Conservation (phyloP, 2,797 vertebrate species). For the Acipenser oxyrinchus region DNA sequence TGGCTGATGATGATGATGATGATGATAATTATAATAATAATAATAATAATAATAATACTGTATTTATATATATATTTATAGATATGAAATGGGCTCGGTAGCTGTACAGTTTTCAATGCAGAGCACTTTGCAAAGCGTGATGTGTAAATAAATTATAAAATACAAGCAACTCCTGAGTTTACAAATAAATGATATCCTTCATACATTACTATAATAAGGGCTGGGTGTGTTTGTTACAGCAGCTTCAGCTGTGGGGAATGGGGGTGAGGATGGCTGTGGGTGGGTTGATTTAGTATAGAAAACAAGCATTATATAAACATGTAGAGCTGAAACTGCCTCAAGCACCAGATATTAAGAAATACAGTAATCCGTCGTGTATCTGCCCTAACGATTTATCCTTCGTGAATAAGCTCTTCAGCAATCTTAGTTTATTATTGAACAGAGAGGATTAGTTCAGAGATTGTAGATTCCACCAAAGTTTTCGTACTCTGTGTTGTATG, state of each 20-base stretch:
- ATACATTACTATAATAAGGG: constrained; percentile 53
- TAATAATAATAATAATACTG: constrained; percentile 17
- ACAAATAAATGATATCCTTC: constrained; percentile 54
- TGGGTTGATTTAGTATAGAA: constrained; percentile 52
- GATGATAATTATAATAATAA: not conserved
- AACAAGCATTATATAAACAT: constrained; percentile 63
- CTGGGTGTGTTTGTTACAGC: no score
- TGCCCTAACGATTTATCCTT: no score
- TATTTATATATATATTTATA: constrained; percentile 42
- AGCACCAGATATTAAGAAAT: constrained; percentile 58
- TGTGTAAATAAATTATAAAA: constrained; percentile 61
- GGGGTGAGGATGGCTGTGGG: constrained; percentile 7
- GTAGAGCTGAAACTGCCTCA: constrained; percentile 62
- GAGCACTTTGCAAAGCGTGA: constrained; percentile 56
- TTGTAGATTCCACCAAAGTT: no score
- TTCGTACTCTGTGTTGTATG: no score
- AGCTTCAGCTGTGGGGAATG: no score
- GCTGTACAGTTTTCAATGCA: constrained; percentile 53
- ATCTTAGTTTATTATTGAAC: no score
- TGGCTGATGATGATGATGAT: constrained; percentile 12
- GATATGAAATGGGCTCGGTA: constrained; percentile 47
- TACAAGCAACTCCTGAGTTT: constrained; percentile 51
- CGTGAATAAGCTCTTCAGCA: no score
- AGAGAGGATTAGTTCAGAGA: no score
- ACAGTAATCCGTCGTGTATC: no score